Percentiles rank a stretch among this genome's conserved stretches.
phyloP scores from a whole-genome alignment of 2,888 invertebrate species.

The Heliconius ismenius region DNA sequence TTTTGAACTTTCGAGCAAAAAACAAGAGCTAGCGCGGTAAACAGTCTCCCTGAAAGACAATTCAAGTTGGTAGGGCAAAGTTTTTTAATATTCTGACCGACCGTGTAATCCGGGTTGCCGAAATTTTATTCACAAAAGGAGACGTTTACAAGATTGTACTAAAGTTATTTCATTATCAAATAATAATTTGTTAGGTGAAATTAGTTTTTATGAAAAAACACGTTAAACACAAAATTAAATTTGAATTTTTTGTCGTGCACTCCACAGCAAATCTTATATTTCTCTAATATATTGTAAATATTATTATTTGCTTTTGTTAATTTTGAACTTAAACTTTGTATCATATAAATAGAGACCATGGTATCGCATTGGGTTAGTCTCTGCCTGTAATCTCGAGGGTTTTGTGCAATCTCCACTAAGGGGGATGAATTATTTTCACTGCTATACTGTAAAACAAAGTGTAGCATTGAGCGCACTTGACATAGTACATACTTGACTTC shows the following conservation, averaged over 20 bases:
- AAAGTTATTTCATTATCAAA: slow-evolving; percentile 17
- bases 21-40: slow-evolving; percentile 54
- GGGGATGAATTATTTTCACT: too few species aligned
- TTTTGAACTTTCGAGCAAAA: slow-evolving; percentile 43
- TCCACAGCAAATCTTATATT: background rate
- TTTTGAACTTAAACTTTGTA: background rate
- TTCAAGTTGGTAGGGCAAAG: slow-evolving; percentile 72
- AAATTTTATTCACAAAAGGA: slow-evolving; percentile 62
- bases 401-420: too few species aligned
- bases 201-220: background rate
- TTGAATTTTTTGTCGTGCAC: background rate
- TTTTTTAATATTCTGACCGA: slow-evolving; percentile 81
- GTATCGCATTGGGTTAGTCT: too few species aligned
- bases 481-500: too few species aligned
- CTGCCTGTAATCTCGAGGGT: too few species aligned
- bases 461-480: too few species aligned
- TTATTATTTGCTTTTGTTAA: background rate
- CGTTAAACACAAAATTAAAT: background rate
- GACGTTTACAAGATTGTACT: slow-evolving; percentile 39
- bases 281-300: background rate
- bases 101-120: slow-evolving; percentile 72
- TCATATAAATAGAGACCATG: background rate
- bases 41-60: slow-evolving; percentile 77
- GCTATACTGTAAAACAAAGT: too few species aligned
- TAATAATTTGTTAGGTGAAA: background rate